A percentile compares a stretch with the other conserved stretches of the same genome.
Conservation (phyloP, 37 sponge, comb jelly and placozoan species). For the Dysidea cf. avara region DNA sequence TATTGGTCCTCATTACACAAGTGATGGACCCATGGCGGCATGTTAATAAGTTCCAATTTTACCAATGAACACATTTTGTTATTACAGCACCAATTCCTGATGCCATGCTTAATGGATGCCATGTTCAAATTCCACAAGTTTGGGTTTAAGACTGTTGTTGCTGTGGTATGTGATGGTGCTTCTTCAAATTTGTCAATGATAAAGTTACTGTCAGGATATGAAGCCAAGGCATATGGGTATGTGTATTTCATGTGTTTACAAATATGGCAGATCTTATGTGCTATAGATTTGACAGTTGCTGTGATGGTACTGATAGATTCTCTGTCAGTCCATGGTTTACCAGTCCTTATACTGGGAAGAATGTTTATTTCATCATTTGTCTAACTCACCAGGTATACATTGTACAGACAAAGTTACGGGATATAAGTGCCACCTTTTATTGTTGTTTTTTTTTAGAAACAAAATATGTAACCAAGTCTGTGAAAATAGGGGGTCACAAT, state of each 20-base stretch:
- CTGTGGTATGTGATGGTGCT: conserved; percentile 28
- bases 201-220: conserved; percentile 13
- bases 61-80: too few relatives aligned
- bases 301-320: neutral
- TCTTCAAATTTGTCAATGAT: conserved; percentile 1
- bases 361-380: conserved; percentile 2
- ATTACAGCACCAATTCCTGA: neutral
- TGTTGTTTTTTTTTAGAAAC: too few relatives aligned
- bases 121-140: conserved; percentile 16
- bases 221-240: too few relatives aligned
- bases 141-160: conserved; percentile 19
- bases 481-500: too few relatives aligned
- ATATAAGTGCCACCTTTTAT: too few relatives aligned
- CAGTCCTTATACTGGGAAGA: neutral
- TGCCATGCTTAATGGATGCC: neutral
- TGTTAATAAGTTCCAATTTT: too few relatives aligned
- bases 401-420: neutral
- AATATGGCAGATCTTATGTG: too few relatives aligned
- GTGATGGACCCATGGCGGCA: neutral
- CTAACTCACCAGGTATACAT: conserved; percentile 11
- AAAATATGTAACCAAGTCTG: too few relatives aligned
- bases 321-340: conserved; percentile 6
- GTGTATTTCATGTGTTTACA: too few relatives aligned
- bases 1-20: conserved; percentile 11
- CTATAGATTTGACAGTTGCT: too few relatives aligned